Percentiles rank a stretch among this genome's conserved stretches.
These are phyloP conservation scores for Hylyphantes graminicola DNA, from an alignment of 1,140 invertebrate genomes.

Conservation along the genomic window DNA sequence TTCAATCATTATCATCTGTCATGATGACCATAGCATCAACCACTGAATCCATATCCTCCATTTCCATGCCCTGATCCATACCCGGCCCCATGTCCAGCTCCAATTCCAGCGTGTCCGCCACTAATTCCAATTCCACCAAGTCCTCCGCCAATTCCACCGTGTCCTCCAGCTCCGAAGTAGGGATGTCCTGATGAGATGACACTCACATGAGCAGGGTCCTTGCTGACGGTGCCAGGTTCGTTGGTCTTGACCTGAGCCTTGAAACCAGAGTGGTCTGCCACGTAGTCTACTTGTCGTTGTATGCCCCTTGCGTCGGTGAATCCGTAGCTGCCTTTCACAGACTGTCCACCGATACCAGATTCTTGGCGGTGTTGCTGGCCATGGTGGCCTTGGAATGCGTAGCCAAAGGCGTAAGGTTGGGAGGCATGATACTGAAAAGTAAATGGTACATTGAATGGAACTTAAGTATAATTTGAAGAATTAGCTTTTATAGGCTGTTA, in stretches of 20 bases:
- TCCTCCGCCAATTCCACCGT: background rate
- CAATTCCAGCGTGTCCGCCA: background rate
- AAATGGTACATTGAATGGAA: no score
- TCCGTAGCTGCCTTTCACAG: constrained; percentile 46
- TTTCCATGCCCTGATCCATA: background rate
- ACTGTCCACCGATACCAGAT: constrained; percentile 19
- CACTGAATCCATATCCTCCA: background rate
- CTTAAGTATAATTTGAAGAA: no score
- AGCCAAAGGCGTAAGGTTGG: constrained; percentile 35
- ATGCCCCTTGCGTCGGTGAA: constrained; percentile 38
- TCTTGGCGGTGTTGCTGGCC: constrained; percentile 28
- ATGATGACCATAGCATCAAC: background rate
- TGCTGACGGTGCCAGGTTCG: constrained; percentile 51
- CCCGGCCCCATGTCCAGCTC: background rate
- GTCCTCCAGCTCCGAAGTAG: background rate
- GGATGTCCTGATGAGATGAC: background rate
- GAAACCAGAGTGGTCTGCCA: constrained; percentile 59
- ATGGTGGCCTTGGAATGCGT: background rate
- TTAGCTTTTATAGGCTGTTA: no score
- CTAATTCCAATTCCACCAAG: background rate
- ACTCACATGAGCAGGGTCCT: constrained; percentile 11
- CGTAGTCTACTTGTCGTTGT: constrained; percentile 56
- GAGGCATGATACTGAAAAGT: constrained; percentile 2
- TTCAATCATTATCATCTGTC: no score
- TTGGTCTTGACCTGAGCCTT: constrained; percentile 58